Conservation (phyloP, 1,140 invertebrate genomes). For the Nebria ingens region DNA sequence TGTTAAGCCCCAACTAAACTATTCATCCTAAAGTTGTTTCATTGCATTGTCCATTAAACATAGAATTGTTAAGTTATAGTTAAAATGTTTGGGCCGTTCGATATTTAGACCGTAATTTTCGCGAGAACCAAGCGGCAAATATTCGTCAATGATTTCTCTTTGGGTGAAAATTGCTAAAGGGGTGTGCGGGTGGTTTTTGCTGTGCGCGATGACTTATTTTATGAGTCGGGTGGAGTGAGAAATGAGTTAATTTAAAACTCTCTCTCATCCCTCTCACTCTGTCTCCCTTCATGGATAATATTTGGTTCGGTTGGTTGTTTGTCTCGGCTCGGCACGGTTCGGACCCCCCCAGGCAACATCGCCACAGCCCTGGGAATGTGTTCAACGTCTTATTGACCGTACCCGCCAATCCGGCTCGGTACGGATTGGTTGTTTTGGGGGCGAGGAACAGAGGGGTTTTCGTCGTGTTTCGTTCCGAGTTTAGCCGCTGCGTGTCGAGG, state of each 20-base stretch:
- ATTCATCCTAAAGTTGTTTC: too few species aligned
- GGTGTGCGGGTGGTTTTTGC: background rate
- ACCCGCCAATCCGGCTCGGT: conserved; percentile 14
- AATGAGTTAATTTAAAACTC: conserved; percentile 10
- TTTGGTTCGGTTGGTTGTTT: conserved; percentile 7
- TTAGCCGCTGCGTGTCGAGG: conserved; percentile 30
- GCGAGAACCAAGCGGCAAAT: too few species aligned
- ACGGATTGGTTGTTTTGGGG: conserved; percentile 14
- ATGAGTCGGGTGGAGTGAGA: conserved; percentile 1
- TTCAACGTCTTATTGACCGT: conserved; percentile 21
- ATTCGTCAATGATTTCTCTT: too few species aligned
- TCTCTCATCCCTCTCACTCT: background rate
- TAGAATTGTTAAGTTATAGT: too few species aligned
- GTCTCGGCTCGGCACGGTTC: background rate
- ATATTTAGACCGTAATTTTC: too few species aligned
- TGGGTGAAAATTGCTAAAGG: too few species aligned
- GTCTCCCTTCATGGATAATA: background rate
- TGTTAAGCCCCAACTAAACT: too few species aligned
- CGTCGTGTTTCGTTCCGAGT: conserved; percentile 13
- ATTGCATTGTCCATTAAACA: too few species aligned
- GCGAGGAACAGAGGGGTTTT: background rate
- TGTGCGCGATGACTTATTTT: background rate
- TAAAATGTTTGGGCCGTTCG: too few species aligned
- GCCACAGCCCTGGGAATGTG: conserved; percentile 23
- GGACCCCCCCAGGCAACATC: background rate